Evolutionary conservation across 2,113 vertebrate species (phyloP), one percentile per base, ranked within the genome.

Genomic region (Eptesicus fuscus): DNA sequence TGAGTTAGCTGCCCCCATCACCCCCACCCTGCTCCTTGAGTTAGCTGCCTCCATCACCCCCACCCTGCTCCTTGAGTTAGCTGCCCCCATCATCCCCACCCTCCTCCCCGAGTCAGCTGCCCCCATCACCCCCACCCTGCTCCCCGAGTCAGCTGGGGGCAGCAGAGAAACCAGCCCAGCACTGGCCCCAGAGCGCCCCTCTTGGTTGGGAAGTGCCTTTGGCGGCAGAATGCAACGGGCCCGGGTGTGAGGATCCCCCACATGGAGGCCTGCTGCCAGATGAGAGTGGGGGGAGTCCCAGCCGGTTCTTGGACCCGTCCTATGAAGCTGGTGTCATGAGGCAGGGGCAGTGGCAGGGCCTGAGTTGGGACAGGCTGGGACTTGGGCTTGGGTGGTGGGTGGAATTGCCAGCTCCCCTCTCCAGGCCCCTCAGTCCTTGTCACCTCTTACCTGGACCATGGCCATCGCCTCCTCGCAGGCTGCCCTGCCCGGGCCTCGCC

Each of bases 261-360:
- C 70, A 4, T 16, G 0, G 7, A 77, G 51, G 63, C 18, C 37
- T 25, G 30, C 44, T 40, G 18, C 53, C 32, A 69, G 76, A 51
- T 23, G n/a, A 40, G 80, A 56, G 20, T 77, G 32, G 47, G 51
- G 84, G 88, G 51, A 71, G 65, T 76, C 90, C 90, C 94, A n/a
- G 71, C 42, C 2, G 3, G 20, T 30, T 69, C 71, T 88, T 7
- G 80, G 37, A 40, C 67, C 32, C 7, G 0, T 40, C 70, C 28
- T 56, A 3, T 28, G 13, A 70, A 74, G 16, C 9, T 74, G 28
- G 28, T 30, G 10, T 35, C 70, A 59, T 7, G 1, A 30, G 73
- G 51, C 28, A 5, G 14, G 32, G 4, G 1, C 44, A 8, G 37
- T 1, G 17, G 8, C 7, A 10, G 0, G 23, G 32, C 18, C 10